phyloP scores from a whole-genome alignment of 2,113 vertebrate genomes.

The Phrynocephalus versicolor region DNA sequence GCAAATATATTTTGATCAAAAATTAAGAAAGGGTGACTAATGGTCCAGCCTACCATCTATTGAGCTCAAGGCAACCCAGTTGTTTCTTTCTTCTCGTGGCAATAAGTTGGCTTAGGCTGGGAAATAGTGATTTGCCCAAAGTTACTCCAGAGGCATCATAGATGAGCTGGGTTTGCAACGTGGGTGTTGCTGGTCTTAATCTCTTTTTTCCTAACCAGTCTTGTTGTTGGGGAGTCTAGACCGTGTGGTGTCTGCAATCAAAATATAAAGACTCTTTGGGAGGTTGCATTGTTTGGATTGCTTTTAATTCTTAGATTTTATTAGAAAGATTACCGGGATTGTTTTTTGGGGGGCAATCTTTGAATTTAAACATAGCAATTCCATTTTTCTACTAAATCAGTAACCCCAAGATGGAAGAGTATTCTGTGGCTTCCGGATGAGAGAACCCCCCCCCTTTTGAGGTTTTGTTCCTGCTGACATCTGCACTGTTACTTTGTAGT shows the following conservation, averaged over 20 bases:
- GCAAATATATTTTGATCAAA: neutral
- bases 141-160: neutral
- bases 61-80: neutral
- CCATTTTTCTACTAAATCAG: neutral
- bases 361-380: neutral
- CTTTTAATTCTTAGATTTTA: neutral
- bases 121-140: neutral
- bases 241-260: neutral
- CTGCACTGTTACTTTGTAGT: no score
- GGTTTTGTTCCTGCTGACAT: neutral
- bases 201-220: no score
- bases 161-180: neutral
- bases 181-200: no score
- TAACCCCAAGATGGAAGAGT: neutral
- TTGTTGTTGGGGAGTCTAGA: no score
- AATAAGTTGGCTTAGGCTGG: neutral
- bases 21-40: neutral
- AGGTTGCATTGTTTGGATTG: neutral
- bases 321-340: no score
- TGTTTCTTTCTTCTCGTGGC: neutral
- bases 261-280: neutral
- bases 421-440: neutral
- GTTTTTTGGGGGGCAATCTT: neutral
- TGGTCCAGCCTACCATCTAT: neutral
- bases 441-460: neutral